A percentile compares a stretch with the other conserved stretches of the same genome.
phyloP scores from a whole-genome alignment of 2,888 invertebrate genomes.

The Seira musarum region DNA sequence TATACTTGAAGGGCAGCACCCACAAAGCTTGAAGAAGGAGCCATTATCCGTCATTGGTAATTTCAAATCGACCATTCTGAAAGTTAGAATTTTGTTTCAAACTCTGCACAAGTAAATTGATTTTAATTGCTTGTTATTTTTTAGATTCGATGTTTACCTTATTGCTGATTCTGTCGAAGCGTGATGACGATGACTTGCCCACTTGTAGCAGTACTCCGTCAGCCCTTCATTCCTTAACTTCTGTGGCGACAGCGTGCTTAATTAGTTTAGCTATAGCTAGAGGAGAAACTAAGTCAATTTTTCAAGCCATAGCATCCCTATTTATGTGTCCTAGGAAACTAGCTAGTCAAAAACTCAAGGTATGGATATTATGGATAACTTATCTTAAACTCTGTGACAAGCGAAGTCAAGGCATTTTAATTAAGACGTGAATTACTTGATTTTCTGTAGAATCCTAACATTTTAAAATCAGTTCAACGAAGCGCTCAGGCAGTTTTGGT shows the following conservation, averaged over 20 bases:
- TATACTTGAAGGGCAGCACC: constrained; percentile 90
- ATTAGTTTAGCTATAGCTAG: constrained; percentile 92
- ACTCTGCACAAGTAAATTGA: no score
- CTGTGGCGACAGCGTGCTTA: constrained; percentile 92
- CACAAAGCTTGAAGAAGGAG: constrained; percentile 88
- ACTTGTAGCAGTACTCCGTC: constrained; percentile 75
- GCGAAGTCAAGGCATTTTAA: no score
- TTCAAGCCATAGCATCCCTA: constrained; percentile 89
- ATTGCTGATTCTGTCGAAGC: constrained; percentile 64
- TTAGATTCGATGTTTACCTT: constrained; percentile 67
- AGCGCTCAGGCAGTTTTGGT: constrained; percentile 91
- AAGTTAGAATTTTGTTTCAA: no score
- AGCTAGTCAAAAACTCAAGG: constrained; percentile 66
- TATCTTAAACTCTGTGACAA: no score
- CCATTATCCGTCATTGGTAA: constrained; percentile 82
- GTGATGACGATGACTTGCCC: constrained; percentile 67
- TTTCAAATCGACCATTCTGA: no score
- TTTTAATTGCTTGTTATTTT: constrained; percentile 14
- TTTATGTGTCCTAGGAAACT: constrained; percentile 80
- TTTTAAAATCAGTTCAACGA: constrained; percentile 87
- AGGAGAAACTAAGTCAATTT: constrained; percentile 92
- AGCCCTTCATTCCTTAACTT: constrained; percentile 82
- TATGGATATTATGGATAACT: no score
- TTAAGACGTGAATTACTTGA: no score
- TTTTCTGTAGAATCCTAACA: constrained; percentile 86